Evolutionary conservation across 2,888 invertebrate genomes (phyloP).

Genomic region (Patella caerulea): DNA sequence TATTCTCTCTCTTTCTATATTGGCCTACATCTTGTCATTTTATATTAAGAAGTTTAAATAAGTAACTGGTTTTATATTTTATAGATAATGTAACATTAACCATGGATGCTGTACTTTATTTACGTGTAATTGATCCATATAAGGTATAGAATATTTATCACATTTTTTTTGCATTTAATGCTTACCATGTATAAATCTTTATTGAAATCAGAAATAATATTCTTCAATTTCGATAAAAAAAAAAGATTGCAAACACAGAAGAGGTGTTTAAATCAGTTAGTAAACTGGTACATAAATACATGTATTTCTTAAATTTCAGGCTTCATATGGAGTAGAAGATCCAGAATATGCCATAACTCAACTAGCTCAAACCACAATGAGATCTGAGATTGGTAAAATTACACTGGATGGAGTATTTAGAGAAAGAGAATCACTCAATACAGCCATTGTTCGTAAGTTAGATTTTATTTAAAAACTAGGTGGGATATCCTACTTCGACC

Average conservation of each 20-base stretch:
- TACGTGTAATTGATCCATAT: slow-evolving; percentile 93
- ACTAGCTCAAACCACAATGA: slow-evolving; percentile 99
- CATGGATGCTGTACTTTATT: slow-evolving; percentile 97
- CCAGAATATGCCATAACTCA: slow-evolving; percentile 99
- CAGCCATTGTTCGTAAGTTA: slow-evolving; percentile 83
- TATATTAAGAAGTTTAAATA: too few relatives aligned
- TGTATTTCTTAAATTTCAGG: slow-evolving; percentile 66
- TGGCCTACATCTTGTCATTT: too few relatives aligned
- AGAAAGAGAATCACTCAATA: slow-evolving; percentile 95
- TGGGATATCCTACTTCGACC: not conserved
- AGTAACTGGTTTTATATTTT: slow-evolving; percentile 34
- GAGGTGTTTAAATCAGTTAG: too few relatives aligned
- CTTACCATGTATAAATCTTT: too few relatives aligned
- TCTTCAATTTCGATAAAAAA: too few relatives aligned
- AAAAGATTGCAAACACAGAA: too few relatives aligned
- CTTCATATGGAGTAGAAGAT: slow-evolving; percentile 98
- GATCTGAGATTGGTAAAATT: slow-evolving; percentile 98
- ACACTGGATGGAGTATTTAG: slow-evolving; percentile 95
- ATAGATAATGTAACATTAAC: slow-evolving; percentile 95
- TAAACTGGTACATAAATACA: too few relatives aligned
- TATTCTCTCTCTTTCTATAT: too few relatives aligned
- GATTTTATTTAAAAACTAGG: slow-evolving; percentile 77
- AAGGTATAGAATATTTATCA: slow-evolving; percentile 72
- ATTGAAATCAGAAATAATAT: too few relatives aligned
- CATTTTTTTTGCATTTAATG: too few relatives aligned